Base-by-base conservation (phyloP, 2,888 invertebrate genomes). In the Zhuqinia jingwanae region DNA sequence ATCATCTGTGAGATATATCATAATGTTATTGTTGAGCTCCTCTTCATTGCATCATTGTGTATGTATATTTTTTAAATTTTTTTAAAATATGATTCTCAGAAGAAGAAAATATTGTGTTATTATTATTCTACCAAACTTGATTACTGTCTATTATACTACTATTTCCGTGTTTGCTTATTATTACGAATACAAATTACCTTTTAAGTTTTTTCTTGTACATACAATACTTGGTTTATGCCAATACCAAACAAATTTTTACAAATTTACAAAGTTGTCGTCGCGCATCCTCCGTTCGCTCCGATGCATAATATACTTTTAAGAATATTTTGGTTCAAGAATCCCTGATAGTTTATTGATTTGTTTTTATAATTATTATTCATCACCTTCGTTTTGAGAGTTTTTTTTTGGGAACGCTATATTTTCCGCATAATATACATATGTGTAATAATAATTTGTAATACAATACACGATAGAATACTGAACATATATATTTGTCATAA, bases 111-210 rank as follows among this genome's bases (percentile, higher is more conserved):
- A n/a, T n/a, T 58, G 77, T 58, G 58, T 58, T 58, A 77, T 15
- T 20, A 77, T 42, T 58, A n/a, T 58, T 77, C 36, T 56, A 82
- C 82, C 76, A 83, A n/a, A 76, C 83, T 83, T 83, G 83, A 83
- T 83, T 83, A 83, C 83, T 76, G 76, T 76, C 76, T 47, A 27
- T 13, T 68, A 47, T 30, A 17, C 22, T 56, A 20, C 56, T 27
- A 22, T 36, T 80, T 81, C 8, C 45, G 53, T 68, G 60, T 53
- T 75, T 68, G 68, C 68, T 68, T 68, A 68, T 68, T 68, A 68
- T 20, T 68, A 47, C 68, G 45, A 65, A 36, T 68, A 47, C 68
- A 68, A 65, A 65, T 65, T 65, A 65, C 65, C 65, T 42, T 22
- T 47, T 68, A 45, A 68, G 68, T 68, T 36, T 68, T 68, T 68